These are phyloP conservation scores for Grammomys surdaster DNA, from an alignment of 2,113 vertebrate species.

Conservation along the genomic window DNA sequence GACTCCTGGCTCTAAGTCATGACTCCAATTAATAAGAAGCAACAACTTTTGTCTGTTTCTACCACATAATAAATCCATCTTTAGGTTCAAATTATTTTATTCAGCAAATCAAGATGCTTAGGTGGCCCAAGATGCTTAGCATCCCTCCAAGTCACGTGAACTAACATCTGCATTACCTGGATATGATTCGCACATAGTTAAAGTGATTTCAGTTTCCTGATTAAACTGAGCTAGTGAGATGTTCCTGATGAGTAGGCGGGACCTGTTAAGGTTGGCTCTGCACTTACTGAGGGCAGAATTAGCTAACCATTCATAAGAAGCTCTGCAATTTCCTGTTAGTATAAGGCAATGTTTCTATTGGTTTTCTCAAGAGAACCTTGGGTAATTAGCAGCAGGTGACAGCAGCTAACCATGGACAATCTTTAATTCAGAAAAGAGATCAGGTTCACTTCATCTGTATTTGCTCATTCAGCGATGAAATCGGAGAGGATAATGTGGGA, in stretches of 20 bases:
- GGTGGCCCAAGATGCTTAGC: not conserved
- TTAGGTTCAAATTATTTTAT: slow-evolving; percentile 6
- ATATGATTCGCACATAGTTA: not conserved
- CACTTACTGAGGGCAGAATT: not conserved
- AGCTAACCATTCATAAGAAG: not conserved
- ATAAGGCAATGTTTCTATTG: not conserved
- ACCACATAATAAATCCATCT: not conserved
- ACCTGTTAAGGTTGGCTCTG: not conserved
- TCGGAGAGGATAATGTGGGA: not conserved
- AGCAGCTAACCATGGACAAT: not conserved
- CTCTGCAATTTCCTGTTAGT: not conserved
- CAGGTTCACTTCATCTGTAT: not conserved
- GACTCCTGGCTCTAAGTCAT: not conserved
- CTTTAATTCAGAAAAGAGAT: not conserved
- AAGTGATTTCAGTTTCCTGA: not conserved
- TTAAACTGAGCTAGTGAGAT: not conserved
- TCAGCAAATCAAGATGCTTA: not conserved
- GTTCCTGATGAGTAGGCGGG: not conserved
- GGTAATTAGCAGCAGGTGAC: not conserved
- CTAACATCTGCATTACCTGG: not conserved
- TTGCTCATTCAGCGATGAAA: not conserved
- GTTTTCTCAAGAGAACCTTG: not conserved
- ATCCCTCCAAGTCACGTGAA: not conserved
- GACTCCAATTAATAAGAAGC: not conserved
- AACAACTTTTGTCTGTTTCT: not conserved